Evolutionary conservation across 1,140 invertebrate species (phyloP).

Genomic region (Aphidius gifuensis): DNA sequence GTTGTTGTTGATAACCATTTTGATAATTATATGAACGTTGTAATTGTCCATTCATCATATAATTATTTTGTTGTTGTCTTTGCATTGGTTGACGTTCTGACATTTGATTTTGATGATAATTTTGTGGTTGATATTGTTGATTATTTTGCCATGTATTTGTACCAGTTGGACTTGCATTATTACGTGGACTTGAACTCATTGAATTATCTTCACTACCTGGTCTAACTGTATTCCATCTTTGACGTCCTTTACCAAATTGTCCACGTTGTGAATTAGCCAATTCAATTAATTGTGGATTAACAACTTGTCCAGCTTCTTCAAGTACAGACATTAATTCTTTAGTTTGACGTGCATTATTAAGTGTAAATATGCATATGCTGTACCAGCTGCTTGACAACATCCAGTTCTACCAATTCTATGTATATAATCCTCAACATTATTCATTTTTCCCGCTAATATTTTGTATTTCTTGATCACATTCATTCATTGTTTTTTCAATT

Average conservation of each 20-base stretch:
- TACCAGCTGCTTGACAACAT: conserved; percentile 88
- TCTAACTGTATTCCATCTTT: conserved; percentile 55
- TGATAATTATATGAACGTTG: conserved; percentile 39
- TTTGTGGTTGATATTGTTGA: no score
- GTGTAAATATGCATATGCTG: conserved; percentile 96
- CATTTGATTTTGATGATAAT: no score
- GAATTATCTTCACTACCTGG: conserved; percentile 45
- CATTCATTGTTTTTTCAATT: conserved; percentile 71
- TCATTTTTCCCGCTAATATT: conserved; percentile 94
- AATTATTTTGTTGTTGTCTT: no score
- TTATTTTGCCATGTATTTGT: no score
- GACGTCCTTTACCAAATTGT: conserved; percentile 52
- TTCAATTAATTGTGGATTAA: no score
- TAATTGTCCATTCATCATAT: conserved; percentile 22
- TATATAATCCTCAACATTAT: conserved; percentile 97
- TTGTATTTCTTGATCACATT: conserved; percentile 85
- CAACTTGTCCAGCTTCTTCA: no score
- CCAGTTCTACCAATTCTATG: conserved; percentile 97
- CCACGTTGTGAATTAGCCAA: no score
- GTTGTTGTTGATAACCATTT: conserved; percentile 27
- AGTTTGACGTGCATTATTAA: conserved; percentile 84
- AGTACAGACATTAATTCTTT: no score
- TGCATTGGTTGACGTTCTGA: no score
- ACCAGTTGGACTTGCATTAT: conserved; percentile 47
- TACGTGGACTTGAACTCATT: conserved; percentile 31